phyloP scores from a whole-genome alignment of 2,113 vertebrate species.

The Amia ocellicauda region DNA sequence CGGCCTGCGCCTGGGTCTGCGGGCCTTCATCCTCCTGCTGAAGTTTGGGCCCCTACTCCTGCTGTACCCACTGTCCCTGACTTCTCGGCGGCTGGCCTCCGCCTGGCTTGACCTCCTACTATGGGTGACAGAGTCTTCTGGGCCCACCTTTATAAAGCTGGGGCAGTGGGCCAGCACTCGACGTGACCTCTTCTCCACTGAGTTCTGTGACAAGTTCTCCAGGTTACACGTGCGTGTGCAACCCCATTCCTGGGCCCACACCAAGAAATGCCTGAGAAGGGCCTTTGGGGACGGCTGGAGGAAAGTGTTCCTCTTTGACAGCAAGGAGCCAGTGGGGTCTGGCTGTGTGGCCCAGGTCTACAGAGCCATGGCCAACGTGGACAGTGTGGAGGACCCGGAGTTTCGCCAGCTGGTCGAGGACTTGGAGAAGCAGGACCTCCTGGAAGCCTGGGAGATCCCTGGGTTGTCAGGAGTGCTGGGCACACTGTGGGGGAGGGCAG shows the following conservation, averaged over 20 bases:
- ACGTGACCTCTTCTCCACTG: slow-evolving; percentile 81
- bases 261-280: slow-evolving; percentile 67
- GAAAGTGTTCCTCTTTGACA: slow-evolving; percentile 68
- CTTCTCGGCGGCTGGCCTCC: slow-evolving; percentile 52
- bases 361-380: slow-evolving; percentile 70
- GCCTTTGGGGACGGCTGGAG: slow-evolving; percentile 83
- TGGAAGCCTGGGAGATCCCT: slow-evolving; percentile 69
- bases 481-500: slow-evolving; percentile 47
- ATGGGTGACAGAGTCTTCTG: slow-evolving; percentile 80
- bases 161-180: slow-evolving; percentile 96
- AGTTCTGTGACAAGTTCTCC: slow-evolving; percentile 82
- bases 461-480: slow-evolving; percentile 57
- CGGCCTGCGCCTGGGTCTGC: slow-evolving; percentile 59
- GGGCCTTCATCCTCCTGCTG: slow-evolving; percentile 71
- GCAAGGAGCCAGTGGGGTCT: slow-evolving; percentile 81
- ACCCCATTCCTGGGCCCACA: slow-evolving; percentile 84
- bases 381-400: slow-evolving; percentile 52
- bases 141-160: slow-evolving; percentile 87
- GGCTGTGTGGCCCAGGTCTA: slow-evolving; percentile 95
- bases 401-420: slow-evolving; percentile 43
- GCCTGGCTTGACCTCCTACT: slow-evolving; percentile 79
- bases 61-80: slow-evolving; percentile 72
- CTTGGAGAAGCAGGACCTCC: slow-evolving; percentile 49
- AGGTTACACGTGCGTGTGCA: slow-evolving; percentile 78
- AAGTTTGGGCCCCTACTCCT: slow-evolving; percentile 83